Evolutionary conservation across 2,113 vertebrate species (phyloP).

Genomic region (Hyla sarda): DNA sequence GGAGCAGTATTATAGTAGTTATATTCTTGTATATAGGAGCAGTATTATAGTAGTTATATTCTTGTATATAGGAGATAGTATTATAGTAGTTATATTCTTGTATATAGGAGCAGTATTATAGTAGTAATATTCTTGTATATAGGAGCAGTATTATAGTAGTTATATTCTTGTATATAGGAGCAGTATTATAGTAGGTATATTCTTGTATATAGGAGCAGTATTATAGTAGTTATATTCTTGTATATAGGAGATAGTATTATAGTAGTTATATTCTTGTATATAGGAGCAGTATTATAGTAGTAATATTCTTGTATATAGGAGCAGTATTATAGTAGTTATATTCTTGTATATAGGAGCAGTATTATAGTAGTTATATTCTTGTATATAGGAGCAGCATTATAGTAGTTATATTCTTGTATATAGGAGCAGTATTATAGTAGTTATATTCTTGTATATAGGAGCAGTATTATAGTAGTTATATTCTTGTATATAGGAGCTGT

Average conservation of each 20-base stretch:
- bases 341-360: not conserved
- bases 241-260: not conserved
- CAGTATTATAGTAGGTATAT: not conserved
- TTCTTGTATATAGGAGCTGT: not conserved
- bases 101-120: not conserved
- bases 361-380: constrained; percentile 9
- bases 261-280: not conserved
- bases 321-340: constrained; percentile 12
- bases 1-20: no score
- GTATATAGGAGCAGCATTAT: not conserved
- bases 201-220: not conserved
- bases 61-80: not conserved
- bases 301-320: not conserved
- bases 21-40: no score
- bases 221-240: not conserved
- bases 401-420: not conserved
- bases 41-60: constrained; percentile 17
- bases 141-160: not conserved
- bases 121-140: not conserved
- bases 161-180: not conserved
- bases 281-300: not conserved
- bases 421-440: not conserved
- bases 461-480: constrained; percentile 4
- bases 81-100: not conserved
- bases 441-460: not conserved